A percentile compares a stretch with the other conserved stretches of the same genome.
Evolutionary conservation across 1,140 invertebrate species (phyloP).

Genomic region (Drosophila leontia): DNA sequence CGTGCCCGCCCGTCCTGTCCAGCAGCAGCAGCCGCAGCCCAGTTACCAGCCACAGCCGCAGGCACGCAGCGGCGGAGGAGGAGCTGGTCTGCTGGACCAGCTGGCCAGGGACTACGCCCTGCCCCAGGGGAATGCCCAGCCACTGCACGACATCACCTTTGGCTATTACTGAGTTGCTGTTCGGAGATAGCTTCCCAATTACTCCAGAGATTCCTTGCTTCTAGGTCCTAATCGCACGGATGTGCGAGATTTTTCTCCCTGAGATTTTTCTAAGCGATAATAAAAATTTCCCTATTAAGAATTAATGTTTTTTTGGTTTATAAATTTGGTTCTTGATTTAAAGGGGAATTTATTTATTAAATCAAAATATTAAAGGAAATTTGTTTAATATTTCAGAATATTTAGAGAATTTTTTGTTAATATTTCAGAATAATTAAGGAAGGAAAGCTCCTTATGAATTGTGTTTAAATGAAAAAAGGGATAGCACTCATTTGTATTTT

Average conservation of each 20-base stretch:
- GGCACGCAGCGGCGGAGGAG: slow-evolving; percentile 84
- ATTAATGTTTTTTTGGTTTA: neutral
- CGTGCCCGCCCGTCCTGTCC: slow-evolving; percentile 62
- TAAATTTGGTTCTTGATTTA: neutral
- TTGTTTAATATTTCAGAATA: neutral
- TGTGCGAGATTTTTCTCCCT: slow-evolving; percentile 12
- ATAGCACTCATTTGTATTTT: too few species aligned
- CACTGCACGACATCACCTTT: slow-evolving; percentile 92
- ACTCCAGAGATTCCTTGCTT: slow-evolving; percentile 48
- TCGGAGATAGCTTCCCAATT: neutral
- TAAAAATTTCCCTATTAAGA: slow-evolving; percentile 43
- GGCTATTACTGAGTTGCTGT: slow-evolving; percentile 87
- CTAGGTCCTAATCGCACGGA: slow-evolving; percentile 43
- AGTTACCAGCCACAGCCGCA: slow-evolving; percentile 83
- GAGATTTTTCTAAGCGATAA: slow-evolving; percentile 45
- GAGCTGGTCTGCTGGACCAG: slow-evolving; percentile 90
- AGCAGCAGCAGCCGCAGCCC: slow-evolving; percentile 65
- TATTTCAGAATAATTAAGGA: neutral
- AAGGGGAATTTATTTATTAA: neutral
- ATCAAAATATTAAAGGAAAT: neutral
- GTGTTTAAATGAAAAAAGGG: too few species aligned
- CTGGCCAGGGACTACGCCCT: slow-evolving; percentile 92
- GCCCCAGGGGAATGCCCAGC: slow-evolving; percentile 88
- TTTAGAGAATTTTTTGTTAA: neutral
- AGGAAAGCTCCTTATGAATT: too few species aligned